Conservation (phyloP, 92 coral and sea anemone genomes). For the Muricea muricata region DNA sequence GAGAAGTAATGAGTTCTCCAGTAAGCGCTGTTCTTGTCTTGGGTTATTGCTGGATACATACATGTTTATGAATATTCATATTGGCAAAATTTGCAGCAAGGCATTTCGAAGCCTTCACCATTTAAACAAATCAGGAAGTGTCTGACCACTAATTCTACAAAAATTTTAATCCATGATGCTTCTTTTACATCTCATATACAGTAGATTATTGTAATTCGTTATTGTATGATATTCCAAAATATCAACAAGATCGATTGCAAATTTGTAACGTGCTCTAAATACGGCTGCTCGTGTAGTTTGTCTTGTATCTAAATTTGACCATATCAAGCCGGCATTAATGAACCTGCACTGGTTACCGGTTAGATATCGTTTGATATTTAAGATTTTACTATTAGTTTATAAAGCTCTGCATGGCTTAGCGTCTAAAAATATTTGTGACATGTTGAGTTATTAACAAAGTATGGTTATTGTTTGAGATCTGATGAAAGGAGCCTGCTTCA, state of each 20-base stretch:
- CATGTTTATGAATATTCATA: neutral
- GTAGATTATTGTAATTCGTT: slow-evolving; percentile 27
- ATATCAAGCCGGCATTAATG: slow-evolving; percentile 20
- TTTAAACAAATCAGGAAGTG: slow-evolving; percentile 1
- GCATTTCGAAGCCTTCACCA: neutral
- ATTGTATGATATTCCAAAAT: slow-evolving; percentile 31
- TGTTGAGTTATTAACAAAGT: neutral
- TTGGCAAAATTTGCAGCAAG: slow-evolving; percentile 13
- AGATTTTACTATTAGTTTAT: slow-evolving; percentile 9
- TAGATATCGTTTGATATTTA: neutral
- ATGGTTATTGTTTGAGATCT: neutral
- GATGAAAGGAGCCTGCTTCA: neutral
- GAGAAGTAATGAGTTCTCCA: neutral
- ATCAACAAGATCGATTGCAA: slow-evolving; percentile 25
- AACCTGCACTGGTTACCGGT: slow-evolving; percentile 61
- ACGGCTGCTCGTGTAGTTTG: slow-evolving; percentile 5
- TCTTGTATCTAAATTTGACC: slow-evolving; percentile 6
- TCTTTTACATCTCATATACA: slow-evolving; percentile 7
- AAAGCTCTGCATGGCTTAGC: slow-evolving; percentile 10
- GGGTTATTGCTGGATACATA: neutral
- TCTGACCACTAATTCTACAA: neutral
- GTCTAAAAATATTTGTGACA: neutral
- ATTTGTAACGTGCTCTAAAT: slow-evolving; percentile 8
- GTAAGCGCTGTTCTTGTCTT: neutral
- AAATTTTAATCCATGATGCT: slow-evolving; percentile 19